Percentiles rank a stretch among this genome's conserved stretches.
Evolutionary conservation across 2,113 vertebrate genomes (phyloP).

Genomic region (Lagenorhynchus albirostris): DNA sequence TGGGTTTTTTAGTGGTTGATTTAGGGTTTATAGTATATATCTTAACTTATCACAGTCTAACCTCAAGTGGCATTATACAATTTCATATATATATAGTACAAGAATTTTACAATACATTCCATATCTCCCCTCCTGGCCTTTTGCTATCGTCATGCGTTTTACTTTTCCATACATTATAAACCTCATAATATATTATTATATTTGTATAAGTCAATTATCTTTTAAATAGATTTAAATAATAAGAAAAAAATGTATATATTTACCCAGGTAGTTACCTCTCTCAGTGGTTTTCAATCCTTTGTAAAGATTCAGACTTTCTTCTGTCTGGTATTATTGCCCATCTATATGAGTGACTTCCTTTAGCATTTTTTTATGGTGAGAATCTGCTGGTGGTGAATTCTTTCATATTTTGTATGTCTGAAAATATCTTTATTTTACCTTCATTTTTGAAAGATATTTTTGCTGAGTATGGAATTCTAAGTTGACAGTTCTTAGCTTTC

Average conservation of each 20-base stretch:
- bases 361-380: background rate
- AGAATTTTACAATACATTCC: background rate
- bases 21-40: background rate
- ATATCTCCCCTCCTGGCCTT: background rate
- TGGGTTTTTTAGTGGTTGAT: background rate
- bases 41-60: background rate
- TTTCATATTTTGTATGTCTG: background rate
- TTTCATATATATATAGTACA: background rate
- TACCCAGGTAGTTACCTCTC: background rate
- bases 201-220: background rate
- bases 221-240: background rate
- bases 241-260: background rate
- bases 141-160: background rate
- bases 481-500: background rate
- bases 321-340: background rate
- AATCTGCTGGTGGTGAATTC: background rate
- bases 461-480: background rate
- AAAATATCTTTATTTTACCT: background rate
- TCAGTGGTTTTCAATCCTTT: background rate
- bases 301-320: background rate
- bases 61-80: background rate
- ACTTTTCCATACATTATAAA: background rate
- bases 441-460: background rate
- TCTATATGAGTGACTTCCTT: background rate
- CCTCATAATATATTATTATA: background rate